Evolutionary conservation across 2,797 vertebrate genomes (phyloP).

Genomic region (Pangasius djambal): DNA sequence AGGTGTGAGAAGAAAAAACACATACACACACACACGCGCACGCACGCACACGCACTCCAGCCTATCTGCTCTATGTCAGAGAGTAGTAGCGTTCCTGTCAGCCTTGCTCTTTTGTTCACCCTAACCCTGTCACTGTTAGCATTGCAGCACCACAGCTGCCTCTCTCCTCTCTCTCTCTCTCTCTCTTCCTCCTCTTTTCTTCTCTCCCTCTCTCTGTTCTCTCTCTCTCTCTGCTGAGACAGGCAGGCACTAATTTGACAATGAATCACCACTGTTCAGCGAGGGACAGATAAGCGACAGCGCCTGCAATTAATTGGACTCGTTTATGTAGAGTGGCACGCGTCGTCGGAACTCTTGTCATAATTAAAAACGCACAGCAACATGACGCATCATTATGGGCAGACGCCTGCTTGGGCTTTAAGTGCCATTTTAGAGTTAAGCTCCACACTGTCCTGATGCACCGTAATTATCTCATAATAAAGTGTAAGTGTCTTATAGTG

Average conservation of each 20-base stretch:
- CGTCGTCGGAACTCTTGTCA: constrained; percentile 63
- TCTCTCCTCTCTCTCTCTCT: not conserved
- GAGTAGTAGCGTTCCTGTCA: constrained; percentile 40
- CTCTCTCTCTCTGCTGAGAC: constrained; percentile 28
- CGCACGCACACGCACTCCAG: constrained; percentile 1
- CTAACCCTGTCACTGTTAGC: constrained; percentile 42
- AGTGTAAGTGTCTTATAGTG: constrained; percentile 59
- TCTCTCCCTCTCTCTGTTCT: constrained; percentile 58
- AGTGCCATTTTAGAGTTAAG: constrained; percentile 59
- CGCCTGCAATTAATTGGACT: constrained; percentile 72
- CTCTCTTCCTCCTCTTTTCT: not conserved
- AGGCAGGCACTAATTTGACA: constrained; percentile 66
- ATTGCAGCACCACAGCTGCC: constrained; percentile 12
- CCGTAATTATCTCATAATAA: constrained; percentile 69
- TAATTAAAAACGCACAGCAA: constrained; percentile 66
- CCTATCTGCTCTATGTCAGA: constrained; percentile 41
- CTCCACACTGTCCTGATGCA: constrained; percentile 62
- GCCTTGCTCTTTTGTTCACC: constrained; percentile 32
- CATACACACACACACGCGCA: not conserved
- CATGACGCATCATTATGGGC: constrained; percentile 57
- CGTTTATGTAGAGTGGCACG: constrained; percentile 64
- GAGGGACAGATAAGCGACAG: constrained; percentile 72
- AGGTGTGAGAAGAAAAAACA: not conserved
- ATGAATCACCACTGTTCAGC: constrained; percentile 75
- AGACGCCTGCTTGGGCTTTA: constrained; percentile 54